phyloP scores from a whole-genome alignment of 2,113 vertebrate genomes.

The Dicentrarchus labrax region DNA sequence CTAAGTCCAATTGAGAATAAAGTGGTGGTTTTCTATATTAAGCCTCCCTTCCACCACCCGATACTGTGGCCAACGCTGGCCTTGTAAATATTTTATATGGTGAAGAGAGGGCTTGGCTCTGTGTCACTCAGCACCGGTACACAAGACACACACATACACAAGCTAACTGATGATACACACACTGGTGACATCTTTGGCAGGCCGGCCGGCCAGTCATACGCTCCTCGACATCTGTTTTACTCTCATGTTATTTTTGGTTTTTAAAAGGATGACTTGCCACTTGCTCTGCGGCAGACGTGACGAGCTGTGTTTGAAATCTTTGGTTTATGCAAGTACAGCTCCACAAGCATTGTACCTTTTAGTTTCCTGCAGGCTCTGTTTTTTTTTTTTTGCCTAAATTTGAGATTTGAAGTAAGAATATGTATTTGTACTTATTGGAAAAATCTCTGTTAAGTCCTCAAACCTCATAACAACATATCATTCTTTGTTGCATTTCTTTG shows the following conservation, averaged over 20 bases:
- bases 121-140: conserved; percentile 72
- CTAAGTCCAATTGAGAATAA: conserved; percentile 83
- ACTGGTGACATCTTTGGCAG: conserved; percentile 78
- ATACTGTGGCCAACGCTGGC: conserved; percentile 89
- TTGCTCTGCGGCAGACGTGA: conserved; percentile 67
- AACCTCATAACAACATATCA: background rate
- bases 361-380: background rate
- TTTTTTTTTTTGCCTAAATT: background rate
- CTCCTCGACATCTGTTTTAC: conserved; percentile 76
- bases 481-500: background rate
- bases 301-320: conserved; percentile 53
- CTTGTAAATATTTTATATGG: conserved; percentile 89
- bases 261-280: conserved; percentile 74
- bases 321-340: conserved; percentile 43
- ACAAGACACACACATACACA: conserved; percentile 49
- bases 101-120: conserved; percentile 78
- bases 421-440: too few relatives aligned
- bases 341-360: background rate
- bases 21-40: conserved; percentile 91
- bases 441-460: background rate
- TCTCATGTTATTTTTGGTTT: conserved; percentile 71
- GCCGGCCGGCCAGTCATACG: conserved; percentile 64
- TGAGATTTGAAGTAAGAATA: background rate
- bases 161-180: conserved; percentile 70
- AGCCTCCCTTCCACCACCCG: conserved; percentile 88